These are phyloP conservation scores for Anoplopoma fimbria DNA, from an alignment of 2,113 vertebrate genomes.

Conservation along the genomic window DNA sequence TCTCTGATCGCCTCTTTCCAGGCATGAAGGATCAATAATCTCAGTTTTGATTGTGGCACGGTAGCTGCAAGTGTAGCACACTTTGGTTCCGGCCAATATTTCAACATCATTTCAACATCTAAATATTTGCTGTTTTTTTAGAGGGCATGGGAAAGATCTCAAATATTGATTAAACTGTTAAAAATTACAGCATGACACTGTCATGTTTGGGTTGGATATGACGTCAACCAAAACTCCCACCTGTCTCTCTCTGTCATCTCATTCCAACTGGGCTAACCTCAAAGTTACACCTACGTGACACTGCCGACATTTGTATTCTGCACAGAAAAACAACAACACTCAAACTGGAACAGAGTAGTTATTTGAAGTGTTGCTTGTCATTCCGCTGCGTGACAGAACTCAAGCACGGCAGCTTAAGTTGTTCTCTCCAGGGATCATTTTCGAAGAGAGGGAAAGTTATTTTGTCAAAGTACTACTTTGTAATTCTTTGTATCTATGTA, in stretches of 20 bases:
- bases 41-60: not conserved
- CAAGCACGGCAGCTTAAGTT: not conserved
- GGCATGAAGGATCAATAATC: no score
- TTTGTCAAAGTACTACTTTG: not conserved
- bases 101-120: not conserved
- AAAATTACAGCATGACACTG: not conserved
- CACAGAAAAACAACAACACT: not conserved
- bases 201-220: conserved; percentile 5
- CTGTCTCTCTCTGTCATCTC: not conserved
- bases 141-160: conserved; percentile 9
- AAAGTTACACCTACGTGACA: not conserved
- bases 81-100: not conserved
- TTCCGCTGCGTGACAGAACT: not conserved
- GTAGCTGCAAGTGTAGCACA: not conserved
- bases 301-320: not conserved
- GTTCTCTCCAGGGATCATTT: not conserved
- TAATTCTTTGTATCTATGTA: not conserved
- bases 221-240: not conserved
- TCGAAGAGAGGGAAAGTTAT: not conserved
- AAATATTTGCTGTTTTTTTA: conserved; percentile 6
- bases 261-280: not conserved
- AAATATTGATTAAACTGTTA: conserved; percentile 6
- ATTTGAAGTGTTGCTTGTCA: not conserved
- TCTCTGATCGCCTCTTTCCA: not conserved
- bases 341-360: not conserved